Percentiles rank a stretch among this genome's conserved stretches.
These are phyloP conservation scores for Antennarius maculatus DNA, from an alignment of 2,797 vertebrate species.

Conservation along the genomic window DNA sequence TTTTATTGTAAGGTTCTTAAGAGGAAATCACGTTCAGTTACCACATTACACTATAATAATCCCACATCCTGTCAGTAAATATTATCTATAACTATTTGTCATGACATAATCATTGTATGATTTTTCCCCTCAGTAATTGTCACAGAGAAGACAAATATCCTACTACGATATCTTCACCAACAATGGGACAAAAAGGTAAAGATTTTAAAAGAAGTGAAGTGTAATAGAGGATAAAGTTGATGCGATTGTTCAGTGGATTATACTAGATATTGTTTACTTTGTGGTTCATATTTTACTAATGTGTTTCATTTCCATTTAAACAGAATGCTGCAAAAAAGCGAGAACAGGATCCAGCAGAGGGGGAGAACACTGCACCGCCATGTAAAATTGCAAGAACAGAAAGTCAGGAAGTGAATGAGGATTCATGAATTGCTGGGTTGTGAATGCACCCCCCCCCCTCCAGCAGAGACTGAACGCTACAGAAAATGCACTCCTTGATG, in stretches of 20 bases:
- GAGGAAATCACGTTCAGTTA: neutral
- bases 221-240: neutral
- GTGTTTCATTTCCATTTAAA: constrained; percentile 29
- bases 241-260: neutral
- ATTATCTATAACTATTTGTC: neutral
- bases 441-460: neutral
- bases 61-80: neutral
- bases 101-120: constrained; percentile 12
- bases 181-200: constrained; percentile 99
- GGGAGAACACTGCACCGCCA: constrained; percentile 83
- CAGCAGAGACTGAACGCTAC: constrained; percentile 40
- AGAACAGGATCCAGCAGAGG: constrained; percentile 85
- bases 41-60: neutral
- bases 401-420: constrained; percentile 89
- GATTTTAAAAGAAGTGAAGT: neutral
- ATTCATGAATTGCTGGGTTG: constrained; percentile 73
- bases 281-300: neutral
- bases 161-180: constrained; percentile 96
- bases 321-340: constrained; percentile 88
- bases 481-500: constrained; percentile 15
- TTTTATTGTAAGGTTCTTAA: neutral
- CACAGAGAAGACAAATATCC: constrained; percentile 98
- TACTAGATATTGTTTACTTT: neutral
- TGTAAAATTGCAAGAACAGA: constrained; percentile 87
- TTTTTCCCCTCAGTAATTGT: constrained; percentile 88